Base-by-base conservation (phyloP, 2,113 vertebrate species). In the Microcebus lehilahytsara region DNA sequence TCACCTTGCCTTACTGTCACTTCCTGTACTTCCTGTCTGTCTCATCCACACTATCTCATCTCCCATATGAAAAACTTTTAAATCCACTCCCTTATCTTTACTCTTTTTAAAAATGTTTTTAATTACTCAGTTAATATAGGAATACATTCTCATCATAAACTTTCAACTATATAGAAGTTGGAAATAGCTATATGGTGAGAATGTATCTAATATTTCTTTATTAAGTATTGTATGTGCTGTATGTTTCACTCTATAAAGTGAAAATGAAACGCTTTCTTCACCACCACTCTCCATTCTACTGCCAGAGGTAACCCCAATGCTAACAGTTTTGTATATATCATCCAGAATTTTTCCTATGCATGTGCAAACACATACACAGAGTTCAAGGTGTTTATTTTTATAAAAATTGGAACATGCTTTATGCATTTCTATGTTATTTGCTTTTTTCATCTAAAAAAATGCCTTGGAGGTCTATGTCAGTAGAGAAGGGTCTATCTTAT, bases 381-480 rank as follows among this genome's bases (percentile, higher is more conserved):
- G 60, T 86, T 95, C 75, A 30, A 9, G 30, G 60, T 53, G 17
- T 64, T 40, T 72, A 67, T 22, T 40, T 75, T 93, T 53, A 30
- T 75, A 75, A 92, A 94, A 74, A 85, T 30, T 81, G n/a, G 22
- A 51, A 84, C 30, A 69, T 79, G 78, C 5, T 46, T 6, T 66
- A 67, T 85, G 51, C 32, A 79, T 49, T 79, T 94, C 84, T 91
- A 91, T 95, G 49, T 9, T 84, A 91, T n/a, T 71, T 91, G 19
- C 0, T 67, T 66, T 93, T 67, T 91, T 93, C 14, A 88, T 58
- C 71, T 88, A 85, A 88, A 96, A 96, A 79, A 83, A 80, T 91
- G 77, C 23, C 83, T 93, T 93, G 51, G 37, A 66, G 37, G 85
- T 69, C 34, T 89, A 16, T 79, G 32, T 75, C 71, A 92, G 23